These are phyloP conservation scores for Tethea ocularis DNA, from an alignment of 2,888 invertebrate species.

Conservation along the genomic window DNA sequence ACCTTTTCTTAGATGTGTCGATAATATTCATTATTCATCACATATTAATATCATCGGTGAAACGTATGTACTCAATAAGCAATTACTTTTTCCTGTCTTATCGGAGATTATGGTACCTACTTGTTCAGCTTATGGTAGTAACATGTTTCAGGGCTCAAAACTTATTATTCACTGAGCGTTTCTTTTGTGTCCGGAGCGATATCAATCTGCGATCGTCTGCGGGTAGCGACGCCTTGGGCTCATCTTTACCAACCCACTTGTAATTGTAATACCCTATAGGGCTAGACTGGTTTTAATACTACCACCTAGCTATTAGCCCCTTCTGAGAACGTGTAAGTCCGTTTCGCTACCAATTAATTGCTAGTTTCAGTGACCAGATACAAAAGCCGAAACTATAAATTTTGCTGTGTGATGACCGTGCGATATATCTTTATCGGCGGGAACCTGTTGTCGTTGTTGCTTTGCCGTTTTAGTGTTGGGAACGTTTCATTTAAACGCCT, in stretches of 20 bases:
- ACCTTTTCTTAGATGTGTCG: no score
- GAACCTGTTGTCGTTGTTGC: constrained; percentile 38
- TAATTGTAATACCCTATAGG: constrained; percentile 71
- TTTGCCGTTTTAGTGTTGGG: constrained; percentile 29
- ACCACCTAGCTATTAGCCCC: constrained; percentile 65
- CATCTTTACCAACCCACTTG: constrained; percentile 63
- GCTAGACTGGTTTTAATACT: constrained; percentile 63
- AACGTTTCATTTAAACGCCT: constrained; percentile 24
- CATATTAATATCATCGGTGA: no score
- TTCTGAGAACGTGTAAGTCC: constrained; percentile 60
- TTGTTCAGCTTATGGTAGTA: neutral
- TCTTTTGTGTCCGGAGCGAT: constrained; percentile 73
- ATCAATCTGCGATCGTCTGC: constrained; percentile 73
- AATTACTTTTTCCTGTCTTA: no score
- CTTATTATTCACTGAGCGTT: constrained; percentile 74
- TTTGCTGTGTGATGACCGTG: constrained; percentile 39
- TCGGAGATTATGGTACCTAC: no score
- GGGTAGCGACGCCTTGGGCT: constrained; percentile 64
- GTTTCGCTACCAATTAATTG: constrained; percentile 71
- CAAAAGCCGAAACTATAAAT: constrained; percentile 61
- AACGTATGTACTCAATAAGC: no score
- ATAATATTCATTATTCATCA: no score
- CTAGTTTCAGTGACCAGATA: constrained; percentile 44
- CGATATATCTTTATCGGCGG: constrained; percentile 48
- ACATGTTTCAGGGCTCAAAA: constrained; percentile 42